These are phyloP conservation scores for Thyatira batis DNA, from an alignment of 2,888 invertebrate species.

Conservation along the genomic window DNA sequence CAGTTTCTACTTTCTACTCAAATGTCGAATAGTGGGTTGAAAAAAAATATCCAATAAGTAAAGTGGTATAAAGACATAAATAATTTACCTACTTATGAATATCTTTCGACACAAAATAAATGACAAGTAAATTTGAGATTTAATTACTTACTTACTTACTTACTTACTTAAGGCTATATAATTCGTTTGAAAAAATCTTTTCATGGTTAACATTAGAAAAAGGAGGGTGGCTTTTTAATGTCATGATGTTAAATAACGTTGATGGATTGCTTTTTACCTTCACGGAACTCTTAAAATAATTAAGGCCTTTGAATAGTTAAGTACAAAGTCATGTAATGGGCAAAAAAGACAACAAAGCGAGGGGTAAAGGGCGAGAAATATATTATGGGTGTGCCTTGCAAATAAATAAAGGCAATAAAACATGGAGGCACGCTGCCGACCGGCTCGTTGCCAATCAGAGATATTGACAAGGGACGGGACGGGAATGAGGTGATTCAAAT, in stretches of 20 bases:
- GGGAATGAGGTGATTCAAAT: constrained; percentile 23
- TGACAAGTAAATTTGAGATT: too few relatives aligned
- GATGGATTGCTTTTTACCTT: background rate
- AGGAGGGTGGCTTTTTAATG: constrained; percentile 5
- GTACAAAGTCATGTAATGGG: constrained; percentile 24
- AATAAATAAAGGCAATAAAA: constrained; percentile 58
- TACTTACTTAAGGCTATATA: background rate
- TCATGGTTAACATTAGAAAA: constrained; percentile 1
- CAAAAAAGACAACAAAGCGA: constrained; percentile 19
- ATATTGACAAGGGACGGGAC: constrained; percentile 56
- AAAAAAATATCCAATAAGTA: too few relatives aligned
- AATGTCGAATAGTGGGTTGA: too few relatives aligned
- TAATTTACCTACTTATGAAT: too few relatives aligned
- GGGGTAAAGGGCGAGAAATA: constrained; percentile 2
- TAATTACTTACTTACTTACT: constrained; percentile 1
- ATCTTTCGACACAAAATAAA: too few relatives aligned
- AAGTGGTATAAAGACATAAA: constrained; percentile 5
- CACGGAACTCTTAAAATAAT: background rate
- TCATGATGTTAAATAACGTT: background rate
- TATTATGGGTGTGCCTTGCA: constrained; percentile 14
- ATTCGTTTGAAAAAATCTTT: background rate
- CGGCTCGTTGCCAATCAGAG: constrained; percentile 57
- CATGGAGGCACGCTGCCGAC: constrained; percentile 34
- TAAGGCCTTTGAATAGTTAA: constrained; percentile 5
- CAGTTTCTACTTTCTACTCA: too few relatives aligned